Conservation (phyloP, 1,140 invertebrate genomes). For the Phymorhynchus buccinoides region DNA sequence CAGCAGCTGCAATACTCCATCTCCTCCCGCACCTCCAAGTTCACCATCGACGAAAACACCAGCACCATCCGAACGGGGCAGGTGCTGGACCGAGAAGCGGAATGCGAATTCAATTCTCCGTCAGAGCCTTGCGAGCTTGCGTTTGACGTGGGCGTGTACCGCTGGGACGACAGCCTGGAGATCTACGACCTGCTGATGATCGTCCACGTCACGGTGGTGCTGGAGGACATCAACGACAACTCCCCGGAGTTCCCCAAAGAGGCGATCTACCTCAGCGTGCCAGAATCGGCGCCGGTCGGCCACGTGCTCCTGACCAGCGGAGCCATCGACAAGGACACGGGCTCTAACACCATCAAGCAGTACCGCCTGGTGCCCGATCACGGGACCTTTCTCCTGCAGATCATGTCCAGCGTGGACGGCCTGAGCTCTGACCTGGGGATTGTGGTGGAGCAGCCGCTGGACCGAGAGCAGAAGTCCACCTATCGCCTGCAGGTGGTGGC, state of each 20-base stretch:
- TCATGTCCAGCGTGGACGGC: constrained; percentile 55
- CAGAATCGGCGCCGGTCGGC: constrained; percentile 72
- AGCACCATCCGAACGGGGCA: constrained; percentile 58
- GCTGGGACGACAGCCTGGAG: constrained; percentile 39
- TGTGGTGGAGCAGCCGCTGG: constrained; percentile 75
- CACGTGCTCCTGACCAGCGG: constrained; percentile 81
- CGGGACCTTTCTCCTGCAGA: constrained; percentile 62
- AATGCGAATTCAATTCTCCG: constrained; percentile 51
- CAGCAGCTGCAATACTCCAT: constrained; percentile 63
- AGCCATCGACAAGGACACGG: constrained; percentile 75
- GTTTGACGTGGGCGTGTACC: constrained; percentile 64
- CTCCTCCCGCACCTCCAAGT: constrained; percentile 58
- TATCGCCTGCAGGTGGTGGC: constrained; percentile 89
- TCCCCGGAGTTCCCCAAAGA: constrained; percentile 82
- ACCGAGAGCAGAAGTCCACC: constrained; percentile 91
- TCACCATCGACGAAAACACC: constrained; percentile 61
- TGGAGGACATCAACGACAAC: constrained; percentile 92
- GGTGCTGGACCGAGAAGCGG: constrained; percentile 60
- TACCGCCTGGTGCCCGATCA: constrained; percentile 63
- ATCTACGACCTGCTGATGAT: constrained; percentile 61
- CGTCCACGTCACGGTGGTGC: constrained; percentile 62
- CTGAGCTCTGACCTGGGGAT: constrained; percentile 59
- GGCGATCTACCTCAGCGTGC: constrained; percentile 53
- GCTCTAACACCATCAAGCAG: constrained; percentile 74
- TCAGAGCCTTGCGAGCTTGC: constrained; percentile 54